phyloP scores from a whole-genome alignment of 1,140 invertebrate species.

The Mactra quadrangularis region DNA sequence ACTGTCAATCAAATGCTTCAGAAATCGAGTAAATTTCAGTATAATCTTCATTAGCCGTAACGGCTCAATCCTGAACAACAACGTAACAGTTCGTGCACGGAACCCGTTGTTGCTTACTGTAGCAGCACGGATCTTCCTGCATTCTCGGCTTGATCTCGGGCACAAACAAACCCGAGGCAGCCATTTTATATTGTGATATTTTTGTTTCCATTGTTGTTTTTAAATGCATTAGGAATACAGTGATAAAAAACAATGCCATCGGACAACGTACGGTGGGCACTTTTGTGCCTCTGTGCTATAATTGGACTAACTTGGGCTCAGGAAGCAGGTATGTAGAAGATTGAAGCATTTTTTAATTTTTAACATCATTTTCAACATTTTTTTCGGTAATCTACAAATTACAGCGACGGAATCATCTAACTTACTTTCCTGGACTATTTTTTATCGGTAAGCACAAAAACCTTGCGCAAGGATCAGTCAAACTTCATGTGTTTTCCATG shows the following conservation, averaged over 20 bases:
- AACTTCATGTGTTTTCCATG: too few species aligned
- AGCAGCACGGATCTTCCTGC: slow-evolving; percentile 52
- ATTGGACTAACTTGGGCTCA: slow-evolving; percentile 28
- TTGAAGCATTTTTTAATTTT: neutral
- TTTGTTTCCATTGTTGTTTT: slow-evolving; percentile 7
- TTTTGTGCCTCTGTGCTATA: slow-evolving; percentile 43
- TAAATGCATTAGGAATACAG: slow-evolving; percentile 54
- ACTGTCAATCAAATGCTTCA: slow-evolving; percentile 28
- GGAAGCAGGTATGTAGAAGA: slow-evolving; percentile 26
- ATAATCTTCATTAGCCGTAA: slow-evolving; percentile 36
- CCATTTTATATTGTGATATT: slow-evolving; percentile 11
- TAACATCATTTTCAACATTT: too few species aligned
- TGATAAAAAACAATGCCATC: slow-evolving; percentile 13
- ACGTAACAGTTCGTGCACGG: slow-evolving; percentile 4
- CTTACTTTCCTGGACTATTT: too few species aligned
- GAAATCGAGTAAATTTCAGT: neutral
- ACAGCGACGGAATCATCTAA: too few species aligned
- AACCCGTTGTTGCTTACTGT: slow-evolving; percentile 50
- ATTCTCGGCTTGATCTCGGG: slow-evolving; percentile 47
- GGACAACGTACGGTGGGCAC: slow-evolving; percentile 43
- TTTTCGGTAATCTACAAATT: too few species aligned
- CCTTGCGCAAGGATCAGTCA: too few species aligned
- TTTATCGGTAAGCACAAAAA: too few species aligned
- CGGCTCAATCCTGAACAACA: slow-evolving; percentile 19
- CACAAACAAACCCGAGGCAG: slow-evolving; percentile 28